These are phyloP conservation scores for Epicauta chinensis DNA, from an alignment of 1,140 invertebrate species.

Conservation along the genomic window DNA sequence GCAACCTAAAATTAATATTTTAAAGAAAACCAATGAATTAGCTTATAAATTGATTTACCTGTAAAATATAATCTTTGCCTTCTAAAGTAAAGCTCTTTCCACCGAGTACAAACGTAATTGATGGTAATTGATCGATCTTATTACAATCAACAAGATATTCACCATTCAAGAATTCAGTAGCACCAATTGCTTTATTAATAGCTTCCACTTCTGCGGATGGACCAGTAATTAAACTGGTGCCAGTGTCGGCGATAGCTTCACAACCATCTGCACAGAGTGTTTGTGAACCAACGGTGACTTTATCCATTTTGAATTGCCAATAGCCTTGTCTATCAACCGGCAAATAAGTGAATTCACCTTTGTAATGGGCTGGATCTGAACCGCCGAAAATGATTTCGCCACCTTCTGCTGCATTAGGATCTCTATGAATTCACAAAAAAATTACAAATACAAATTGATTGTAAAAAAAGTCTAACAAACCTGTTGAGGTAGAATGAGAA, in stretches of 20 bases:
- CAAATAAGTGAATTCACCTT: slow-evolving; percentile 87
- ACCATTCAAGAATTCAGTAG: slow-evolving; percentile 72
- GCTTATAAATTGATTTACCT: slow-evolving; percentile 51
- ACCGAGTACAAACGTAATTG: slow-evolving; percentile 71
- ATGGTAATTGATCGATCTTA: slow-evolving; percentile 69
- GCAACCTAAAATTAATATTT: slow-evolving; percentile 46
- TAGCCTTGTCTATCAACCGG: slow-evolving; percentile 83
- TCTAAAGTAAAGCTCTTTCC: slow-evolving; percentile 74
- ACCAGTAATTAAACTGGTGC: slow-evolving; percentile 94
- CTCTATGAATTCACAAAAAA: slow-evolving; percentile 56
- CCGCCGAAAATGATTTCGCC: slow-evolving; percentile 95
- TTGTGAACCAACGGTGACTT: slow-evolving; percentile 52
- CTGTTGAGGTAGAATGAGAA: slow-evolving; percentile 91
- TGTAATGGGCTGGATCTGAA: slow-evolving; percentile 87
- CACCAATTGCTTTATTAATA: slow-evolving; percentile 85
- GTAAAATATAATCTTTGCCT: slow-evolving; percentile 81
- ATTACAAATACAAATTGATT: no score
- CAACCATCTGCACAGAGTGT: slow-evolving; percentile 70
- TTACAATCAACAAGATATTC: slow-evolving; percentile 79
- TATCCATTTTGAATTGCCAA: slow-evolving; percentile 97
- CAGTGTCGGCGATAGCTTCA: slow-evolving; percentile 96
- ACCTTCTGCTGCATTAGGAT: slow-evolving; percentile 67
- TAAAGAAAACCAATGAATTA: not conserved
- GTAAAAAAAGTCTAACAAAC: no score
- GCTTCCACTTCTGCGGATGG: slow-evolving; percentile 74